Conservation (phyloP, 2,113 vertebrate genomes). For the Lepisosteus osseus region DNA sequence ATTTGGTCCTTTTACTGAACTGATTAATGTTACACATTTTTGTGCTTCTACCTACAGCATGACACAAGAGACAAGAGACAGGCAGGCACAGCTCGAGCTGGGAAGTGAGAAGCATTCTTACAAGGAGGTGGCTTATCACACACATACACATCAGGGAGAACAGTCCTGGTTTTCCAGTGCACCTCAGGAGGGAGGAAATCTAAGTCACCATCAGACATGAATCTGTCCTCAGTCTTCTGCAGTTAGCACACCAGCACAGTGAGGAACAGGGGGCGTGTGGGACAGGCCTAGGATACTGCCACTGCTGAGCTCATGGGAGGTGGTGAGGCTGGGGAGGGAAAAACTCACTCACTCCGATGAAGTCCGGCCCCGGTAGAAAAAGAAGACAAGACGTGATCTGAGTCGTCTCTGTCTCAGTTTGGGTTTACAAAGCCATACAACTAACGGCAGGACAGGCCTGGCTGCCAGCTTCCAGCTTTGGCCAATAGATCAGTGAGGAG, state of each 20-base stretch:
- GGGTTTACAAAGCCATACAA: conserved; percentile 28
- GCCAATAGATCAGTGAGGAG: too few species aligned
- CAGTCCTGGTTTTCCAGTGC: conserved; percentile 10
- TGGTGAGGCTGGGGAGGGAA: conserved; percentile 1
- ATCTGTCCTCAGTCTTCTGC: conserved; percentile 43
- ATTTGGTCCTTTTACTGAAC: too few species aligned
- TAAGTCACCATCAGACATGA: conserved; percentile 15
- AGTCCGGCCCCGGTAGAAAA: conserved; percentile 56
- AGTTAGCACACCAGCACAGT: conserved; percentile 43
- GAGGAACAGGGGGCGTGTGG: conserved; percentile 36
- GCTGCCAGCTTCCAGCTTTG: neutral
- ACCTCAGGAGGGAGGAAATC: conserved; percentile 35
- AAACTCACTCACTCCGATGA: conserved; percentile 71
- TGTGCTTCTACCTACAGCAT: too few species aligned
- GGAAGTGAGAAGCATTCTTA: too few species aligned
- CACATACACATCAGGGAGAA: too few species aligned
- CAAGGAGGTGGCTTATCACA: too few species aligned
- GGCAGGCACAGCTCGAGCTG: too few species aligned
- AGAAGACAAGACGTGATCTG: conserved; percentile 56
- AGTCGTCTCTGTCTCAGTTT: neutral
- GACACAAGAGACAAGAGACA: too few species aligned
- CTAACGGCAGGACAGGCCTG: conserved; percentile 32
- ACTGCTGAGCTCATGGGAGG: too few species aligned
- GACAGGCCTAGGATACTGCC: neutral
- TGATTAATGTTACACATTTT: too few species aligned